These are phyloP conservation scores for Macaca nemestrina DNA, from an alignment of 2,113 vertebrate species.

Conservation along the genomic window DNA sequence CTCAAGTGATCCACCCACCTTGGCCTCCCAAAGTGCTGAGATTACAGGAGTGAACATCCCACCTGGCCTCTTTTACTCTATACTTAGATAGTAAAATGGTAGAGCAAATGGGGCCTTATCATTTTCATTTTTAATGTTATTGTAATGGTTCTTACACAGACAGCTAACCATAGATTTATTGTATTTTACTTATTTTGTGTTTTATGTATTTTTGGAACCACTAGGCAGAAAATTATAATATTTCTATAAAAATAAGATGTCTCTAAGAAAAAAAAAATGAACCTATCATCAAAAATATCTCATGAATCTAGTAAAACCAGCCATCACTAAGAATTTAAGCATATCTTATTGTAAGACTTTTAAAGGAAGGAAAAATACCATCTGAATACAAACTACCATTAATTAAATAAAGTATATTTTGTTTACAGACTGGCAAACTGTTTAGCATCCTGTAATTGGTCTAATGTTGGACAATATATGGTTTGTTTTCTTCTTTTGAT, in stretches of 20 bases:
- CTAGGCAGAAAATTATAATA: not conserved
- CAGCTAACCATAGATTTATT: not conserved
- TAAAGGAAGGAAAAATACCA: conserved; percentile 7
- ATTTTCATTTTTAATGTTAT: not conserved
- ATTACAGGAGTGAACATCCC: no score
- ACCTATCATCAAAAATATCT: not conserved
- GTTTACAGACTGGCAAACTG: conserved; percentile 17
- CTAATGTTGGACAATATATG: not conserved
- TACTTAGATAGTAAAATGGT: not conserved
- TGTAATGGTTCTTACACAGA: not conserved
- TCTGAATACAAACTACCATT: not conserved
- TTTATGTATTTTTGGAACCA: not conserved
- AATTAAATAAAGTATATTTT: not conserved
- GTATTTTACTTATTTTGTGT: not conserved
- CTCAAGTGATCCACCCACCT: no score
- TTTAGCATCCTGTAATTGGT: not conserved
- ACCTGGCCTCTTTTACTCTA: no score
- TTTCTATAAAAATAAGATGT: not conserved
- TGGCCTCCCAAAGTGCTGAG: no score
- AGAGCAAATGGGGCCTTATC: not conserved
- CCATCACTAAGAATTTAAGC: not conserved
- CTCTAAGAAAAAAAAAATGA: not conserved
- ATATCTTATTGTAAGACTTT: not conserved
- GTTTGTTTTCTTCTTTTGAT: not conserved
- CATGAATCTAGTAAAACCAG: not conserved